phyloP scores from a whole-genome alignment of 2,113 vertebrate species.

The Camelus bactrianus region DNA sequence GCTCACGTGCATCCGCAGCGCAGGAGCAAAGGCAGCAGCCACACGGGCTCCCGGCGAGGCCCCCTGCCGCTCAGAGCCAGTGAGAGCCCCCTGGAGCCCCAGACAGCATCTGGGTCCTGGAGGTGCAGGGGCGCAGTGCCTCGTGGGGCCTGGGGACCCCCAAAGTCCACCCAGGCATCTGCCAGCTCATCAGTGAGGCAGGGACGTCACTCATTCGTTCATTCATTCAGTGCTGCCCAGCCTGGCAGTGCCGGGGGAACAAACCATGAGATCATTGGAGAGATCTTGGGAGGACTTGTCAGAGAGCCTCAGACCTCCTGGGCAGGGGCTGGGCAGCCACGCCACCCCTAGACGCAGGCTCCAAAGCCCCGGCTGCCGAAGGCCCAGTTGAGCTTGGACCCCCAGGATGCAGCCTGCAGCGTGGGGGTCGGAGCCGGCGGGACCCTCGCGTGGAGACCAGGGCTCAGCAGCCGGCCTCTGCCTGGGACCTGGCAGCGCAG shows the following conservation, averaged over 20 bases:
- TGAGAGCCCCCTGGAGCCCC: not conserved
- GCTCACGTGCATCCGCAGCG: not conserved
- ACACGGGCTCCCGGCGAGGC: accelerated
- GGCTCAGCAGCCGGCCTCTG: too few relatives aligned
- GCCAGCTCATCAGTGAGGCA: not conserved
- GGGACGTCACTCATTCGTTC: not conserved
- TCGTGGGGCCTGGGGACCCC: too few relatives aligned
- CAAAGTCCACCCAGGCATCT: not conserved
- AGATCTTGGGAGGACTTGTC: not conserved
- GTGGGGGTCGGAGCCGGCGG: too few relatives aligned
- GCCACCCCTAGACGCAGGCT: not conserved
- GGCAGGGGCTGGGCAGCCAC: not conserved
- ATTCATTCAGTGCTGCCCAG: too few relatives aligned
- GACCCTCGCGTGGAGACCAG: not conserved
- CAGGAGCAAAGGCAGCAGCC: too few relatives aligned
- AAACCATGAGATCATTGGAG: accelerated
- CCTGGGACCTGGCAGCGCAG: not conserved
- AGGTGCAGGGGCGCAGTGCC: not conserved
- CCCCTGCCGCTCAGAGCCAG: not conserved
- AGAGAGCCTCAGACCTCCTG: too few relatives aligned
- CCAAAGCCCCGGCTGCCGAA: not conserved
- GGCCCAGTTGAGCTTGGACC: not conserved
- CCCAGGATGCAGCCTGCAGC: accelerated
- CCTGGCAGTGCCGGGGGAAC: too few relatives aligned
- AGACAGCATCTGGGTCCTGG: too few relatives aligned